Evolutionary conservation across 2,888 invertebrate genomes (phyloP).

Genomic region (Scelioninae gen. 2): DNA sequence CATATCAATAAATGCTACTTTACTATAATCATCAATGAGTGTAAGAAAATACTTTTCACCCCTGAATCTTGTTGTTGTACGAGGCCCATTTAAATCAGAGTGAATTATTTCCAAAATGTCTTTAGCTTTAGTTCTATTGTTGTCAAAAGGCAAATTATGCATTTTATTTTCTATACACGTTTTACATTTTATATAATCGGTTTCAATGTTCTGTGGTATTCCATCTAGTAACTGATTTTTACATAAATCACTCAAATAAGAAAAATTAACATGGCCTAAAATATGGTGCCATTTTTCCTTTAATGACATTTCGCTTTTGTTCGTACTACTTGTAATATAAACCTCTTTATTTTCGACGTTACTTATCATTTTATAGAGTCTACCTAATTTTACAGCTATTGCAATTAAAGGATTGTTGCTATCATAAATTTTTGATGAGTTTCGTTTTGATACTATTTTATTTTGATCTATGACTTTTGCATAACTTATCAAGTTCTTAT

Average conservation of each 20-base stretch:
- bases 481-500: constrained; percentile 49
- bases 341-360: neutral
- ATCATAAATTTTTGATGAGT: constrained; percentile 42
- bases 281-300: constrained; percentile 32
- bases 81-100: constrained; percentile 54
- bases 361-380: constrained; percentile 45
- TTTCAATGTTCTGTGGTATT: constrained; percentile 55
- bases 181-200: constrained; percentile 56
- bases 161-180: constrained; percentile 60
- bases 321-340: constrained; percentile 8
- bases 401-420: constrained; percentile 45
- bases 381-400: constrained; percentile 50
- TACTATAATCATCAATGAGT: no score
- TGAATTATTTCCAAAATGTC: constrained; percentile 58
- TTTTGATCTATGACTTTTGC: constrained; percentile 35
- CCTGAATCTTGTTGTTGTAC: constrained; percentile 35
- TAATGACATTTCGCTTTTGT: constrained; percentile 37
- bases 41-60: constrained; percentile 62
- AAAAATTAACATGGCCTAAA: constrained; percentile 63
- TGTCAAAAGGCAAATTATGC: constrained; percentile 61
- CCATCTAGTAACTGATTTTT: constrained; percentile 57
- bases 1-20: no score
- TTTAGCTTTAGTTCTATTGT: constrained; percentile 57
- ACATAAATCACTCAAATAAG: constrained; percentile 54
- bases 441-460: constrained; percentile 35